A percentile compares a stretch with the other conserved stretches of the same genome.
phyloP scores from a whole-genome alignment of 2,113 vertebrate species.

The Dipodomys stephensi region DNA sequence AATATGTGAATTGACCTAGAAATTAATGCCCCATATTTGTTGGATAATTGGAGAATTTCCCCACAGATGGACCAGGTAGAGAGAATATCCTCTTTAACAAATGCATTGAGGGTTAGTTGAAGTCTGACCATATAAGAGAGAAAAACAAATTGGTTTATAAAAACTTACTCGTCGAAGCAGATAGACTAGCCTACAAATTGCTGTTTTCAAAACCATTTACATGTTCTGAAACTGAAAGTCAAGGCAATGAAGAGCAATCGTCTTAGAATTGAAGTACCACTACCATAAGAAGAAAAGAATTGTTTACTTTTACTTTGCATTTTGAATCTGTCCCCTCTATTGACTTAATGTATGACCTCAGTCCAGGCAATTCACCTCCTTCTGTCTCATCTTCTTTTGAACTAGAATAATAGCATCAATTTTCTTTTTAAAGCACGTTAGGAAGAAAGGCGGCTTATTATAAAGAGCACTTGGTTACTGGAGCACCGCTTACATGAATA shows the following conservation, averaged over 20 bases:
- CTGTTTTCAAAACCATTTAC: conserved; percentile 51
- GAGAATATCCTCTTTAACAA: background rate
- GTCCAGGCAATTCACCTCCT: conserved; percentile 9
- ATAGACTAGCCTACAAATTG: background rate
- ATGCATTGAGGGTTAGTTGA: background rate
- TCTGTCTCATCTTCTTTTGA: conserved; percentile 50
- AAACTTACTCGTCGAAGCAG: background rate
- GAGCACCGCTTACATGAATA: conserved; percentile 32
- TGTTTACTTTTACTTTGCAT: conserved; percentile 54
- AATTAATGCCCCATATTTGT: background rate
- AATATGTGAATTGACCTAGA: background rate
- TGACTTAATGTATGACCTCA: conserved; percentile 44
- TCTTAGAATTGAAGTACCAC: conserved; percentile 39
- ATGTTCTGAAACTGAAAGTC: conserved; percentile 46
- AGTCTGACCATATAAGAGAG: background rate
- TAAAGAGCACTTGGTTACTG: conserved; percentile 31
- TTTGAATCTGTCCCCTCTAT: conserved; percentile 23
- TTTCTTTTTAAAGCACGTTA: conserved; percentile 57
- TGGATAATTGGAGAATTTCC: background rate
- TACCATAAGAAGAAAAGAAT: background rate
- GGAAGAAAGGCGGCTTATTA: conserved; percentile 46
- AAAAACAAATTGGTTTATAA: conserved; percentile 28
- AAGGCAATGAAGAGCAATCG: conserved; percentile 31
- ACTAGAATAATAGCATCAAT: conserved; percentile 58
- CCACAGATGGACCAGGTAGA: background rate